Base-by-base conservation (phyloP, 2,113 vertebrate genomes). In the Seriola quinqueradiata region DNA sequence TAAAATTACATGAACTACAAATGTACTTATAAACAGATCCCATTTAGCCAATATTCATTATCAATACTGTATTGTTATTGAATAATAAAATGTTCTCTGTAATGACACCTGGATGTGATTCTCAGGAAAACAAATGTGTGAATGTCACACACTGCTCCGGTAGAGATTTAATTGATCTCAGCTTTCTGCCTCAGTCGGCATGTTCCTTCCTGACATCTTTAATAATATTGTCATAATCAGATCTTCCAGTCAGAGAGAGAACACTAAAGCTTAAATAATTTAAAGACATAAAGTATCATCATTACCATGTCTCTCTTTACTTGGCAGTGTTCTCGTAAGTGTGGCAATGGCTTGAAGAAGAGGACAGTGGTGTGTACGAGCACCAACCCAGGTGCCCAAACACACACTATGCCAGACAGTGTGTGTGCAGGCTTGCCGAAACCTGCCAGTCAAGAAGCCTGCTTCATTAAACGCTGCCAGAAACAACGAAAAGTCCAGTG, bases 281-380 rank as follows among this genome's bases (percentile, higher is more conserved):
- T 32, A 52, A 17, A 32, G 28, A 40, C 4, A 19, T 36, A 8
- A 79, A 55, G 46, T 60, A 40, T 52, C 4, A 54, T 69, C 36
- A 16, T 46, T 14, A 12, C 57, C 13, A 10, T 63, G 59, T 65
- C n/a, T 50, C 34, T 42, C 12, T 75, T n/a, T 65, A 5, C 40
- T 13, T 68, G 75, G 58, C 93, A 98, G 97, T 98, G 97, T 88
- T 98, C 97, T 0, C 94, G 93, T 28, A 96, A 95, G 79, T 97
- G 97, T 61, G 97, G 97, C 23, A 96, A 94, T 68, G 97, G 97
- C 2, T 84, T 95, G 92, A 95, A 83, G 85, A 97, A 96, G 88
- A 93, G 97, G 77, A 76, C 91, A 0, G 95, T 96, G 82, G 38
- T 87, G 78, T 98, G 97, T 71, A 92, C 94, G 67, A 96, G 93